A percentile compares a stretch with the other conserved stretches of the same genome.
phyloP scores from a whole-genome alignment of 2,888 invertebrate genomes.

The Stegana nigrithorax region DNA sequence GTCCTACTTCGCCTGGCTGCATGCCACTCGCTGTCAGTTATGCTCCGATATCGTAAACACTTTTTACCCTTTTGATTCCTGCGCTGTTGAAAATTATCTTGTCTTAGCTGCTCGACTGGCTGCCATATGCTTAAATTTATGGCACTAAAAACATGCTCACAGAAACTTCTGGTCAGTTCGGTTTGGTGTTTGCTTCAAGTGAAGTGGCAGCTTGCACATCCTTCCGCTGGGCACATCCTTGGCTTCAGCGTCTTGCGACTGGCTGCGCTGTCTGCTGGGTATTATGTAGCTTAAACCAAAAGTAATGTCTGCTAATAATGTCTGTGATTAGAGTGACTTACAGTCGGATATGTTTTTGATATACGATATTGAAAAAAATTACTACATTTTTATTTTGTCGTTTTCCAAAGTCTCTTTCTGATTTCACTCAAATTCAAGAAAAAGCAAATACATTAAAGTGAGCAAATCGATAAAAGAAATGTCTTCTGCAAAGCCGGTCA shows the following conservation, averaged over 20 bases:
- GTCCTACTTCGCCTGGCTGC: not conserved
- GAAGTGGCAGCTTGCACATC: no score
- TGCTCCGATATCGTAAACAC: constrained; percentile 22
- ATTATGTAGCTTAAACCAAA: constrained; percentile 6
- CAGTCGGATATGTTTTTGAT: constrained; percentile 25
- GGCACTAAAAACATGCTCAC: not conserved
- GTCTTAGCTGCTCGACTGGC: constrained; percentile 10
- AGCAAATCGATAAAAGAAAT: no score
- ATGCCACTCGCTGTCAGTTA: constrained; percentile 17
- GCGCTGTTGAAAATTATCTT: constrained; percentile 20
- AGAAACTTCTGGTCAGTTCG: constrained; percentile 9
- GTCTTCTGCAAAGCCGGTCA: no score
- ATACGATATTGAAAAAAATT: no score
- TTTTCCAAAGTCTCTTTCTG: no score
- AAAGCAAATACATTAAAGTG: no score
- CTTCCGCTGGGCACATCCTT: no score
- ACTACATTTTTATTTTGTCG: no score
- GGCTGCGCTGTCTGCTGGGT: not conserved
- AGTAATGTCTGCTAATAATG: constrained; percentile 35
- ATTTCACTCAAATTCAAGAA: not conserved
- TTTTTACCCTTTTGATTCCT: not conserved
- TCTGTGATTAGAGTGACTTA: constrained; percentile 33
- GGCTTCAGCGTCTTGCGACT: no score
- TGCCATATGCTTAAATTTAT: not conserved
- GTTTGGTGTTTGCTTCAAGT: constrained; percentile 7